phyloP scores from a whole-genome alignment of 1,140 invertebrate genomes.

The Lepidurus couesii region DNA sequence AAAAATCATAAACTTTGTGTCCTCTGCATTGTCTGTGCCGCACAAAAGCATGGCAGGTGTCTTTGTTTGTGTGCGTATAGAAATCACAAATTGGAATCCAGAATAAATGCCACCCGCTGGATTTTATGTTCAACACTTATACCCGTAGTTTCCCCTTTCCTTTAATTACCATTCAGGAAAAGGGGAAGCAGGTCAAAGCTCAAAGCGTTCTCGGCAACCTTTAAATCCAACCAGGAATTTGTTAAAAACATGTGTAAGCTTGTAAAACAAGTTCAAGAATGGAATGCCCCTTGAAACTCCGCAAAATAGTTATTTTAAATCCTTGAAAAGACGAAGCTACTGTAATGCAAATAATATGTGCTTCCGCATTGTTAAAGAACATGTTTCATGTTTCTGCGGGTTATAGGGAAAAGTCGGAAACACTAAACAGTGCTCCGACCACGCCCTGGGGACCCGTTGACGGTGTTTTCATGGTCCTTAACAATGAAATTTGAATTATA shows the following conservation, averaged over 20 bases:
- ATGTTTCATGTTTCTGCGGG: neutral
- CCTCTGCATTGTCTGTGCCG: neutral
- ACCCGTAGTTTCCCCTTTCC: neutral
- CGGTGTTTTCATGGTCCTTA: neutral
- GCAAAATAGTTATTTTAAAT: neutral
- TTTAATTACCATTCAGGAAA: neutral
- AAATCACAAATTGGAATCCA: neutral
- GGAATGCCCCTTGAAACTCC: neutral
- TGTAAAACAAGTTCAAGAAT: neutral
- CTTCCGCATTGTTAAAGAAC: neutral
- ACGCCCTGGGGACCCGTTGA: neutral
- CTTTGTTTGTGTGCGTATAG: conserved; percentile 21
- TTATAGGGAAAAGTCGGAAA: neutral
- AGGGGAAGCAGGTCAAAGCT: neutral
- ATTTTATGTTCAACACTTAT: neutral
- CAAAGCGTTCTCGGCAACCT: neutral
- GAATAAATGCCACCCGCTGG: neutral
- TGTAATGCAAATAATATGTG: neutral
- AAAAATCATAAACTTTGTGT: neutral
- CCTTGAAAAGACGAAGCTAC: neutral
- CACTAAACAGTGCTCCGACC: neutral
- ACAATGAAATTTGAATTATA: neutral
- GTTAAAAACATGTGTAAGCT: neutral
- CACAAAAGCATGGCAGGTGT: neutral
- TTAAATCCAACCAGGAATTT: neutral